Evolutionary conservation across 2,888 invertebrate species (phyloP).

Genomic region (Prosapia bicincta): DNA sequence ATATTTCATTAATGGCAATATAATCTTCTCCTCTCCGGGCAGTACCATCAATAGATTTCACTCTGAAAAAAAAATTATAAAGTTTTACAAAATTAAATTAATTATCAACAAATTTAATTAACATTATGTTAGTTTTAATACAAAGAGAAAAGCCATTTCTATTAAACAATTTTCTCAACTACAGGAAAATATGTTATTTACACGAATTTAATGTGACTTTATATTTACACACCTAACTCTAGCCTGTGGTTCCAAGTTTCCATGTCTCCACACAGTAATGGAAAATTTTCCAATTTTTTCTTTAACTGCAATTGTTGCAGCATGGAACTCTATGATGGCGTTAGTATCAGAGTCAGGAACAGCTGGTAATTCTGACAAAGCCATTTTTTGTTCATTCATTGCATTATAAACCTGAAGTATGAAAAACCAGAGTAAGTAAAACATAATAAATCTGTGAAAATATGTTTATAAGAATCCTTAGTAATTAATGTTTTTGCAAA

Average conservation of each 20-base stretch:
- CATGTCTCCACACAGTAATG: slow-evolving; percentile 49
- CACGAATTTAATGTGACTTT: no score
- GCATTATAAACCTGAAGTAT: slow-evolving; percentile 47
- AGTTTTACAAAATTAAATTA: no score
- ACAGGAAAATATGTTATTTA: no score
- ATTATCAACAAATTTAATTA: no score
- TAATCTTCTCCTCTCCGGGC: slow-evolving; percentile 55
- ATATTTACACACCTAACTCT: slow-evolving; percentile 47
- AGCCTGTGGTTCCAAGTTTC: slow-evolving; percentile 48
- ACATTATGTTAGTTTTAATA: no score
- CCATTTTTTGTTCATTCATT: slow-evolving; percentile 46
- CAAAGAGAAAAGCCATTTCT: no score
- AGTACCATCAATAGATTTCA: slow-evolving; percentile 57
- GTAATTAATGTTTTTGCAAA: no score
- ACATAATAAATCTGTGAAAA: no score
- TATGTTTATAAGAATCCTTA: no score
- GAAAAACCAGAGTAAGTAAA: neutral
- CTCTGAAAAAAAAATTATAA: slow-evolving; percentile 42
- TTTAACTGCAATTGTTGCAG: slow-evolving; percentile 52
- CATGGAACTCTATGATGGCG: slow-evolving; percentile 53
- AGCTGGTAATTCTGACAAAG: slow-evolving; percentile 41
- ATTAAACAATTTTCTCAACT: no score
- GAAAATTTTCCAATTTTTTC: slow-evolving; percentile 52
- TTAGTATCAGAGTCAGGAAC: slow-evolving; percentile 41
- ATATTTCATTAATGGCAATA: slow-evolving; percentile 49